Conservation (phyloP, 2,113 vertebrate species). For the Chitala chitala region DNA sequence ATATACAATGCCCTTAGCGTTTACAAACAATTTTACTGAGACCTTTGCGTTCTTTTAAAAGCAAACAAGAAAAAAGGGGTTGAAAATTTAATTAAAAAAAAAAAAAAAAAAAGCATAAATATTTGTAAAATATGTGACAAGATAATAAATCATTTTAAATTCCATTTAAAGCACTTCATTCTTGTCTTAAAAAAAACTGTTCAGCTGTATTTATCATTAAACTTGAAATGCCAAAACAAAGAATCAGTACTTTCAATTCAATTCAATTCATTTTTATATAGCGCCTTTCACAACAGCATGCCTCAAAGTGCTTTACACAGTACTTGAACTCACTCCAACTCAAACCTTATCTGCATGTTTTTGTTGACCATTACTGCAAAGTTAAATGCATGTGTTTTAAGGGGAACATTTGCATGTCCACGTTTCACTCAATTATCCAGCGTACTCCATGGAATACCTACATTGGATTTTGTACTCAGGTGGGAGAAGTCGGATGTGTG, state of each 20-base stretch:
- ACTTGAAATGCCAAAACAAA: conserved; percentile 33
- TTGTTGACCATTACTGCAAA: background rate
- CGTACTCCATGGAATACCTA: conserved; percentile 55
- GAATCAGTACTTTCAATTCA: background rate
- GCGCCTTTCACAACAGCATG: too few relatives aligned
- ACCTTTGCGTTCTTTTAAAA: background rate
- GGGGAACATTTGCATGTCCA: background rate
- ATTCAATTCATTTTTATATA: too few relatives aligned
- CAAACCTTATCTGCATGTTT: background rate
- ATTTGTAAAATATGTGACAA: conserved; percentile 12
- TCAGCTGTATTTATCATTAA: conserved; percentile 23
- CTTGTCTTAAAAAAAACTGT: conserved; percentile 19
- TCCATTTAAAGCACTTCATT: conserved; percentile 24
- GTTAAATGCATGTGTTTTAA: background rate
- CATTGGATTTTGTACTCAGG: conserved; percentile 98
- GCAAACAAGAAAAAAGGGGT: background rate
- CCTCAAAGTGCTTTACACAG: too few relatives aligned
- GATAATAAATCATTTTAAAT: background rate
- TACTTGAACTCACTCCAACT: background rate
- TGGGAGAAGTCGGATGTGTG: conserved; percentile 90
- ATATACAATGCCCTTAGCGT: too few relatives aligned
- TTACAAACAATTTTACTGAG: background rate
- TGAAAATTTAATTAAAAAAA: conserved; percentile 2
- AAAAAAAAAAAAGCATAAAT: too few relatives aligned
- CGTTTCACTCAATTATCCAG: background rate